phyloP scores from a whole-genome alignment of 2,888 invertebrate species.

The Rotaria socialis region DNA sequence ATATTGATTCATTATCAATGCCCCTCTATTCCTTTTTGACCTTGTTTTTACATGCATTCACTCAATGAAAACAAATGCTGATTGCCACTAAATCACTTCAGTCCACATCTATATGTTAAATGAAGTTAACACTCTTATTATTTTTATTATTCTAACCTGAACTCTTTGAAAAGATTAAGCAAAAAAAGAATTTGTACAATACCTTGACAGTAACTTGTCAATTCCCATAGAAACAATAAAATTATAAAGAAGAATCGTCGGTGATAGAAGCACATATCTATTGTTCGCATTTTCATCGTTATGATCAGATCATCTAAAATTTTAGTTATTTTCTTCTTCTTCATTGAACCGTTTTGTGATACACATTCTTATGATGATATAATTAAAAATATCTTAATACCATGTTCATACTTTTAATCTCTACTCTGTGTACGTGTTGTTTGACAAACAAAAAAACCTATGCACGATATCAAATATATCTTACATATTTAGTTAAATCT shows the following conservation, averaged over 20 bases:
- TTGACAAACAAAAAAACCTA: not conserved
- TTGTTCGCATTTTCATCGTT: not conserved
- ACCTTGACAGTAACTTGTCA: not conserved
- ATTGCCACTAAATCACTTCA: conserved; percentile 23
- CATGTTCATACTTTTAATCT: not conserved
- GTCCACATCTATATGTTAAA: not conserved
- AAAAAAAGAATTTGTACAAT: not conserved
- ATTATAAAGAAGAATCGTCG: not conserved
- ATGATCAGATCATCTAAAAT: not conserved
- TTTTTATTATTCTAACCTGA: conserved; percentile 28
- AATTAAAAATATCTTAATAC: not conserved
- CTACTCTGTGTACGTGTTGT: not conserved
- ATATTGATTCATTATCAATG: not conserved
- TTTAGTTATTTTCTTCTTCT: not conserved
- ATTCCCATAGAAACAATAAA: conserved; percentile 1
- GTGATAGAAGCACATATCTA: not conserved
- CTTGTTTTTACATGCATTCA: not conserved
- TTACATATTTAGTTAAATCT: not conserved
- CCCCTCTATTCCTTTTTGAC: not conserved
- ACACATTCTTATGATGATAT: not conserved
- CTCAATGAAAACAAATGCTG: conserved; percentile 19
- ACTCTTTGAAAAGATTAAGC: not conserved
- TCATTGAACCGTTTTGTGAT: not conserved
- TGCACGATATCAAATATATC: not conserved
- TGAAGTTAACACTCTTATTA: conserved; percentile 13